A percentile compares a stretch with the other conserved stretches of the same genome.
These are phyloP conservation scores for Troglohyphantes excavatus DNA, from an alignment of 2,888 invertebrate genomes.

Conservation along the genomic window DNA sequence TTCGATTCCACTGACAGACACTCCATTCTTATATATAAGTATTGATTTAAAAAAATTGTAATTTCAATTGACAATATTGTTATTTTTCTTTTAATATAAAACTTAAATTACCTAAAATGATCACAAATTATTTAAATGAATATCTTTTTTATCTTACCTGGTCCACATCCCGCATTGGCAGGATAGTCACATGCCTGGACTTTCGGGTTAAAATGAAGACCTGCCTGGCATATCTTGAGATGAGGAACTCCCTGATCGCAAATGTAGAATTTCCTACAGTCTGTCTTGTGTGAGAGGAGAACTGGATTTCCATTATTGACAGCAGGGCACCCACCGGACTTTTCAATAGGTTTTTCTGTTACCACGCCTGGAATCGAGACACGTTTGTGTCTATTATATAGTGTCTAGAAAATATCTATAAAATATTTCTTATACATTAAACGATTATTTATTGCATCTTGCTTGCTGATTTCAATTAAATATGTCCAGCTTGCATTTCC, in stretches of 20 bases:
- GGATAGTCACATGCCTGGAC: conserved; percentile 55
- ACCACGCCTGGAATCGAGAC: not conserved
- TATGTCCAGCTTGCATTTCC: too few relatives aligned
- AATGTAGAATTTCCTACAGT: conserved; percentile 51
- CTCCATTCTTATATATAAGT: too few relatives aligned
- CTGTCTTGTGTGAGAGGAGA: conserved; percentile 13
- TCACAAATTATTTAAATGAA: too few relatives aligned
- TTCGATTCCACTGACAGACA: too few relatives aligned
- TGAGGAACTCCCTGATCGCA: conserved; percentile 32
- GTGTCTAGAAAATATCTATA: too few relatives aligned
- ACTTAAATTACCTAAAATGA: not conserved
- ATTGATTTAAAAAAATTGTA: too few relatives aligned
- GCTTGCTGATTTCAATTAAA: too few relatives aligned
- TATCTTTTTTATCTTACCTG: conserved; percentile 33
- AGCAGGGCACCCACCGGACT: not conserved
- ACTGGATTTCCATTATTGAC: not conserved
- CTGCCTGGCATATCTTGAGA: conserved; percentile 16
- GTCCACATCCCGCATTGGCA: conserved; percentile 8
- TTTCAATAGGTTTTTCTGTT: not conserved
- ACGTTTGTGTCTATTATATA: not conserved
- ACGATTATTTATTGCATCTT: too few relatives aligned
- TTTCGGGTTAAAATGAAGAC: conserved; percentile 57
- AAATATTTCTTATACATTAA: too few relatives aligned
- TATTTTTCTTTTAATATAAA: not conserved
- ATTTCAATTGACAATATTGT: not conserved